Evolutionary conservation across 2,888 invertebrate genomes (phyloP).

Genomic region (Halictus quadricinctus): DNA sequence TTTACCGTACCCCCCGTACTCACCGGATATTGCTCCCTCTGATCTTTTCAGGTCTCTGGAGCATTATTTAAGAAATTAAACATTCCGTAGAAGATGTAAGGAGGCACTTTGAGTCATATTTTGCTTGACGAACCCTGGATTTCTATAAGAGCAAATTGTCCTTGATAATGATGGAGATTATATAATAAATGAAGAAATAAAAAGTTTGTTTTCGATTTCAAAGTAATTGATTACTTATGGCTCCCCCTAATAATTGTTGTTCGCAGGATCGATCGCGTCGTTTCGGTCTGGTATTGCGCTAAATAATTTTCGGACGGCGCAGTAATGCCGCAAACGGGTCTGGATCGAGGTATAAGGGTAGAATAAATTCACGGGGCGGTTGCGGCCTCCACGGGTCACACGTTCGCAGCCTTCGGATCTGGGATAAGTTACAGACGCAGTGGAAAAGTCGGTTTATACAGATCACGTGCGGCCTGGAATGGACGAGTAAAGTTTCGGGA

Average conservation of each 20-base stretch:
- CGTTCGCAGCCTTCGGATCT: slow-evolving; percentile 63
- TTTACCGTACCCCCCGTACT: no score
- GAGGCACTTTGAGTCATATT: no score
- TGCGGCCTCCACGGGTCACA: slow-evolving; percentile 60
- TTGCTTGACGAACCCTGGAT: no score
- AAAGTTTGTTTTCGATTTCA: no score
- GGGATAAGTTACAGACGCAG: slow-evolving; percentile 64
- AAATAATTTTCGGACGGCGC: slow-evolving; percentile 40
- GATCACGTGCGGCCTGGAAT: slow-evolving; percentile 63
- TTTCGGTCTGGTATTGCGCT: slow-evolving; percentile 19
- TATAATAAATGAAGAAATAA: no score
- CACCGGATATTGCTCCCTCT: no score
- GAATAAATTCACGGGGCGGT: slow-evolving; percentile 49
- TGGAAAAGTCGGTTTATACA: slow-evolving; percentile 58
- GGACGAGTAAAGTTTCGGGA: slow-evolving; percentile 62
- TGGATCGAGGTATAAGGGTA: background rate
- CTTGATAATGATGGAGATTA: no score
- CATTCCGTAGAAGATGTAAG: no score
- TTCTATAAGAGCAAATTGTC: no score
- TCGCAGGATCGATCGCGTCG: background rate
- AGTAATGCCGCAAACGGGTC: background rate
- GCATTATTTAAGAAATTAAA: no score
- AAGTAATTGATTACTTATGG: no score
- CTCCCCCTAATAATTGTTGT: background rate
- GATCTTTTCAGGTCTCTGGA: no score